A percentile compares a stretch with the other conserved stretches of the same genome.
Evolutionary conservation across 2,888 invertebrate genomes (phyloP).

Genomic region (Stomorhina lunata): DNA sequence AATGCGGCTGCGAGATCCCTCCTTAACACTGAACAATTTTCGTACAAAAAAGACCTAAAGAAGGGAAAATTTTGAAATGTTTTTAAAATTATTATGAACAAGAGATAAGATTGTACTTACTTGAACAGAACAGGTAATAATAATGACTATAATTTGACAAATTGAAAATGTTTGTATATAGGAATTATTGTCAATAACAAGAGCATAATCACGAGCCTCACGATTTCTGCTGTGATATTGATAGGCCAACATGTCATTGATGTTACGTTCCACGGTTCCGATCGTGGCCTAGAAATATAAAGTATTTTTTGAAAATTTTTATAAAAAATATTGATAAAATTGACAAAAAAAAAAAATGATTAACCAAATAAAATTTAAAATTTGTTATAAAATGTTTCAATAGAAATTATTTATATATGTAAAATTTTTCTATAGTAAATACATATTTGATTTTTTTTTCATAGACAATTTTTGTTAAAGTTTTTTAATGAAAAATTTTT

Average conservation of each 20-base stretch:
- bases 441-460: no score
- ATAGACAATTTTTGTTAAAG: no score
- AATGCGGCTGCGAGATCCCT: slow-evolving; percentile 81
- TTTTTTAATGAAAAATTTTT: no score
- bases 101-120: slow-evolving; percentile 75
- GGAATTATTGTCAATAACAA: slow-evolving; percentile 89
- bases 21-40: slow-evolving; percentile 91
- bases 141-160: slow-evolving; percentile 90
- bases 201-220: slow-evolving; percentile 90
- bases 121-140: slow-evolving; percentile 88
- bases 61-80: not conserved
- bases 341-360: no score
- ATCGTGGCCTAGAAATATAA: slow-evolving; percentile 84
- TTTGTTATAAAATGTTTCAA: no score
- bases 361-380: no score
- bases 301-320: not conserved
- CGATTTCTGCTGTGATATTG: slow-evolving; percentile 90
- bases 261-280: slow-evolving; percentile 89
- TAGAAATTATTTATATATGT: no score
- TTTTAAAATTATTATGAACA: not conserved
- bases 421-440: no score
- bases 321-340: no score
- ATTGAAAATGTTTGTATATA: slow-evolving; percentile 95
- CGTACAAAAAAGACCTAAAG: slow-evolving; percentile 92
- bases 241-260: slow-evolving; percentile 91